Base-by-base conservation (phyloP, 1,140 invertebrate species). In the Agrilus planipennis region DNA sequence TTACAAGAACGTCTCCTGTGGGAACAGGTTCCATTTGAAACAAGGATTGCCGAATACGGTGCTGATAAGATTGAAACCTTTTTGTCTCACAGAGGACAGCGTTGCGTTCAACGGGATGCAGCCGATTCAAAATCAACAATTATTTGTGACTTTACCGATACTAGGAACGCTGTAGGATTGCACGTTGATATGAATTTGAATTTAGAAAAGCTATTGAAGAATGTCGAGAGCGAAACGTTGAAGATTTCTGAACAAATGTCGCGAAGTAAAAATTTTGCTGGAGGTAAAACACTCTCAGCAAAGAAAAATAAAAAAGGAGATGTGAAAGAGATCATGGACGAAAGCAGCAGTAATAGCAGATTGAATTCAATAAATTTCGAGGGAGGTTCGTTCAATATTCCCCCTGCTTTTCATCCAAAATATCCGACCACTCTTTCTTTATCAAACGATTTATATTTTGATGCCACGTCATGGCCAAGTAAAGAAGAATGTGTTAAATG, bases 141-240 rank as follows among this genome's bases (percentile, higher is more conserved):
- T 6, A 69, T 67, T 15, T 74, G 71, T 53, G 65, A 72, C 48
- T 54, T 69, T 49, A 46, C 45, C 4, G 60, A 64, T 18, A 61
- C 46, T 44, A 53, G 62, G 31, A 48, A 64, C 25, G 59, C 59
- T 10, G 55, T 63, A 36, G 64, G 62, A 48, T 53, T 67, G 25
- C 54, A 63, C 34, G 57, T 66, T 11, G 63, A 70, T 48, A 58
- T 69, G 15, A 61, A 57, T 21, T 51, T 64, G 18, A 66, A 62
- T 51, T 52, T 71, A 12, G 61, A 69, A 48, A 52, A 48, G 34
- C 52, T 68, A 45, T 67, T 77, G 50, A 67, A 73, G 31, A 80
- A 79, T 57, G 70, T 82, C 9, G 78, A 82, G 63, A 73, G 75
- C 34, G 76, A 81, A 64, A 76, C 75, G 0, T 62, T 66, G 18